Evolutionary conservation across 2,888 invertebrate genomes (phyloP), one percentile per base, ranked within the genome.

Genomic region (Adela reaumurella): DNA sequence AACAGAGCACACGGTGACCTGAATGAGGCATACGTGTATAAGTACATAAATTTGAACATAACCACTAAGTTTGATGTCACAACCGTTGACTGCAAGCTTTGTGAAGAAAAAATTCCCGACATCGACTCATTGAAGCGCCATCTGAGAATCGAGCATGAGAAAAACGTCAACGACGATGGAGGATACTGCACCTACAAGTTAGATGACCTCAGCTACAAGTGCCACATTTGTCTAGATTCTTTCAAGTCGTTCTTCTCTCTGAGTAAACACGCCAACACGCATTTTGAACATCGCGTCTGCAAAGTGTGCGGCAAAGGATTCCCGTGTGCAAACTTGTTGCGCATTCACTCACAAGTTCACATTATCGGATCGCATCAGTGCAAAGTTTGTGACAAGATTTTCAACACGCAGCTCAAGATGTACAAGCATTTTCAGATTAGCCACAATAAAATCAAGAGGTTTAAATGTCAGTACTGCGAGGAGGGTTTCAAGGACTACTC

Each of bases 251-350:
- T 35, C 14, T 14, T 14, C 8, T 3, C 6, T 35, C 35, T 46
- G 8, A 19, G 10, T 19, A 4, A 18, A 17, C 51, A 61, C 46
- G 59, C 62, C 43, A 64, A 65, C 52, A 60, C 61, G 49, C 59
- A 62, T 49, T 28, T 60, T 29, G 61, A 59, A 53, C 56, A 61
- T 20, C 62, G 61, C 44, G 57, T 61, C 46, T 63, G 64, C 50
- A 52, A 56, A 20, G 56, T 54, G 19, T 64, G 64, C 51, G 62
- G 62, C 6, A 61, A 62, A 49, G 61, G 60, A 45, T 64, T 62
- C 53, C 58, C 59, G 48, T 61, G 61, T 48, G 57, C 57, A 2
- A 53, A 58, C 3, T 56, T 60, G 5, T 60, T 59, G 11, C 3
- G 3, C 4, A 35, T 35, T 8, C 35, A 35, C 35, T 14, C 3